Conservation (phyloP, 1,140 invertebrate genomes). For the Latrodectus geometricus region DNA sequence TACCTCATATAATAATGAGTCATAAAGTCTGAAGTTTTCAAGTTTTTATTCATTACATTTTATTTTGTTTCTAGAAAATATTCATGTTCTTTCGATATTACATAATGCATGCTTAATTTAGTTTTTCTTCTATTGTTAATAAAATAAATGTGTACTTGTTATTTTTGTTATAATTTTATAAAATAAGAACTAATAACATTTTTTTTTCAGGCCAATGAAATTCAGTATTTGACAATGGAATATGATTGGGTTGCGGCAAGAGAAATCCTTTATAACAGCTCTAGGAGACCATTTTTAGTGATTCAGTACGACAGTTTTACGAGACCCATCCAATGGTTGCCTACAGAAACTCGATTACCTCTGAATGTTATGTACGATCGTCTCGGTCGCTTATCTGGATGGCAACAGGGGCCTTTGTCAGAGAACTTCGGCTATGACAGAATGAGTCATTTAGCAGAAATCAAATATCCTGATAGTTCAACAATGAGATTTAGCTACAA, state of each 20-base stretch:
- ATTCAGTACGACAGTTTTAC: conserved; percentile 93
- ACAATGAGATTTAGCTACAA: conserved; percentile 88
- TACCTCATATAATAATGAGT: not conserved
- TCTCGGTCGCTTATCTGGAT: conserved; percentile 87
- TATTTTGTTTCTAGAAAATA: too few species aligned
- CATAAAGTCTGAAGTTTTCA: not conserved
- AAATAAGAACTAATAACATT: too few species aligned
- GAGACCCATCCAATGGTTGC: conserved; percentile 88
- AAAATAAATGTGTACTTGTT: too few species aligned
- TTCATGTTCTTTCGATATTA: not conserved
- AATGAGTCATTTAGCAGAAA: conserved; percentile 85
- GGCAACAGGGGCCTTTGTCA: conserved; percentile 91
- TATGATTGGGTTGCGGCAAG: conserved; percentile 91
- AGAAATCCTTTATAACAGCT: conserved; percentile 78
- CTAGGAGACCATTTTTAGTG: conserved; percentile 74
- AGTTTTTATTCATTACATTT: not conserved
- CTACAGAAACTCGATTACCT: conserved; percentile 77
- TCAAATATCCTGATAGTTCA: conserved; percentile 87
- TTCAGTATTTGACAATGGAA: conserved; percentile 89
- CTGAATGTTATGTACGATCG: conserved; percentile 93
- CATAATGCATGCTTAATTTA: not conserved
- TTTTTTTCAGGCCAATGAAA: conserved; percentile 84
- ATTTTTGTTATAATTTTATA: too few species aligned
- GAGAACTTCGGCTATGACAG: conserved; percentile 90
- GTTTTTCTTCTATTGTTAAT: too few species aligned